phyloP scores from a whole-genome alignment of 2,888 invertebrate genomes.

The Iphiclides podalirius region DNA sequence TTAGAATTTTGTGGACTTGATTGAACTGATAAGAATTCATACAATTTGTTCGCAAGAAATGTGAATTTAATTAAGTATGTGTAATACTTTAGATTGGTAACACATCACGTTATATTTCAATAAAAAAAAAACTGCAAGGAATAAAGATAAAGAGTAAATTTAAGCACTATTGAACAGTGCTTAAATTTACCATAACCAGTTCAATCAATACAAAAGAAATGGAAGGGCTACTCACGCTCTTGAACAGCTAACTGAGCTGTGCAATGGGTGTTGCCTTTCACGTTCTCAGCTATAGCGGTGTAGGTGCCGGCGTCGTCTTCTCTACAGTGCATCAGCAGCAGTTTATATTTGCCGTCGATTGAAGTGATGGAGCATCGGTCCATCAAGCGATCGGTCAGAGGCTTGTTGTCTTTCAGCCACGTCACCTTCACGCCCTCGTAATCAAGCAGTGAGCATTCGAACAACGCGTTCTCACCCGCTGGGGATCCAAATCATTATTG shows the following conservation, averaged over 20 bases:
- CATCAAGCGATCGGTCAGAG: slow-evolving; percentile 86
- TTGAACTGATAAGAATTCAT: slow-evolving; percentile 11
- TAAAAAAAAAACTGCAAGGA: no score
- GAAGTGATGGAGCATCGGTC: slow-evolving; percentile 84
- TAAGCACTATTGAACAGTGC: no score
- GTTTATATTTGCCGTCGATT: slow-evolving; percentile 80
- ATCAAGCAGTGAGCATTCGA: slow-evolving; percentile 86
- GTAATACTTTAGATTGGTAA: no score
- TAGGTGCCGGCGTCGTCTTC: slow-evolving; percentile 93
- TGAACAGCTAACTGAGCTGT: slow-evolving; percentile 93
- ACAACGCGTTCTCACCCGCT: slow-evolving; percentile 91
- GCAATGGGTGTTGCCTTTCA: slow-evolving; percentile 88
- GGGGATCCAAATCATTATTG: slow-evolving; percentile 59
- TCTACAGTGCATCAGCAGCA: slow-evolving; percentile 87
- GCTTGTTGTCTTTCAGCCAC: slow-evolving; percentile 94
- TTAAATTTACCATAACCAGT: no score
- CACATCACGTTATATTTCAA: no score
- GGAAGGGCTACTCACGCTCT: slow-evolving; percentile 82
- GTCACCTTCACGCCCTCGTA: slow-evolving; percentile 83
- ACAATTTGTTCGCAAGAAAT: no score
- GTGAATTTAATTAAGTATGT: no score
- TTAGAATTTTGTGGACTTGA: slow-evolving; percentile 10
- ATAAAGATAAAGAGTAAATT: no score
- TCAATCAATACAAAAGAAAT: slow-evolving; percentile 26
- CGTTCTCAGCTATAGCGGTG: slow-evolving; percentile 92